Percentiles rank a stretch among this genome's conserved stretches.
Evolutionary conservation across 2,797 vertebrate genomes (phyloP).

Genomic region (Cyclura pinguis): DNA sequence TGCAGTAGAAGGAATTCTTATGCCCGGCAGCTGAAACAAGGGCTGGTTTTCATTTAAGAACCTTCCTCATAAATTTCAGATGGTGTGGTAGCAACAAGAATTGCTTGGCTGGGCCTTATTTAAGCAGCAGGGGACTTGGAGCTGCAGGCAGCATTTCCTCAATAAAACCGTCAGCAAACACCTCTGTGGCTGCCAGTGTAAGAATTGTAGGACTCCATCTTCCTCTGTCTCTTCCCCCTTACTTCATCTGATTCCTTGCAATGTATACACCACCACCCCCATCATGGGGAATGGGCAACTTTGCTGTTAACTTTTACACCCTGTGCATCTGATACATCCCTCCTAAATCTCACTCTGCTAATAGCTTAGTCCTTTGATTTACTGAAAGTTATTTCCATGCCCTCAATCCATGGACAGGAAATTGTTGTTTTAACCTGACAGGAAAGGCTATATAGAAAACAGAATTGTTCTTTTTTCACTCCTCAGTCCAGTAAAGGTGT

Average conservation of each 20-base stretch:
- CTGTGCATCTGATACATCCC: constrained; percentile 48
- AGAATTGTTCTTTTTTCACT: constrained; percentile 44
- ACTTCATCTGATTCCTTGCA: background rate
- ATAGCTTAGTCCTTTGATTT: constrained; percentile 69
- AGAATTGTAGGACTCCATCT: background rate
- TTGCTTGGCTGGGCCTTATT: constrained; percentile 66
- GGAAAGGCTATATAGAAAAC: constrained; percentile 87
- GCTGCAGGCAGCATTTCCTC: constrained; percentile 76
- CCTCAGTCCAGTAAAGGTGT: background rate
- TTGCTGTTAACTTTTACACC: constrained; percentile 66
- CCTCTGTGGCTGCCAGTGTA: constrained; percentile 54
- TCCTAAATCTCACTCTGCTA: constrained; percentile 69
- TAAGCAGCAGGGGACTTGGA: constrained; percentile 76
- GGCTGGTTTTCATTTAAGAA: constrained; percentile 75
- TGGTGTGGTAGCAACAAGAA: constrained; percentile 68
- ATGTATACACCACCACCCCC: fast-evolving
- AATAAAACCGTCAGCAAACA: constrained; percentile 79
- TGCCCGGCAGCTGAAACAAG: constrained; percentile 15
- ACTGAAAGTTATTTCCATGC: constrained; percentile 76
- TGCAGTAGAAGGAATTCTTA: constrained; percentile 21
- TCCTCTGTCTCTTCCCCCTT: constrained; percentile 22
- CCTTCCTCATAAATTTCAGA: constrained; percentile 75
- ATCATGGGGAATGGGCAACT: constrained; percentile 26
- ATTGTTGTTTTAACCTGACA: constrained; percentile 95
- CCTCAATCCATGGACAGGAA: constrained; percentile 85